These are phyloP conservation scores for Xestoiulus laeticollis DNA, from an alignment of 2,888 invertebrate species.

Conservation along the genomic window DNA sequence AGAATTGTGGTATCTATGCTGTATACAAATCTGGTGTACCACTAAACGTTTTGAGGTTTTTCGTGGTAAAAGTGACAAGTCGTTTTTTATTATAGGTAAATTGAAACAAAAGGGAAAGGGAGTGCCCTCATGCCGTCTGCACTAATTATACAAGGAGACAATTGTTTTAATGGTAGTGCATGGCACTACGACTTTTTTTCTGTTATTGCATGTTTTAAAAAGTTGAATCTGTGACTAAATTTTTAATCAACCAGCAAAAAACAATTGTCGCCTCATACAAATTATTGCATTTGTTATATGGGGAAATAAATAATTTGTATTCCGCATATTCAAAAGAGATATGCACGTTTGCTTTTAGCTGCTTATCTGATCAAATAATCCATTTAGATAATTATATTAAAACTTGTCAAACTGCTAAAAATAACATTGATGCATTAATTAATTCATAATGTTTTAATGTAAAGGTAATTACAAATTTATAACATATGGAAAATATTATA, in stretches of 20 bases:
- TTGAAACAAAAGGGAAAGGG: constrained; percentile 19
- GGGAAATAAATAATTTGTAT: too few species aligned
- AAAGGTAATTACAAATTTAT: too few species aligned
- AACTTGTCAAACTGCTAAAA: too few species aligned
- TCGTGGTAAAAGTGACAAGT: neutral
- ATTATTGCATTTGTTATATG: too few species aligned
- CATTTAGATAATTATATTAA: too few species aligned
- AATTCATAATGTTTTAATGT: too few species aligned
- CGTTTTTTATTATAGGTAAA: neutral
- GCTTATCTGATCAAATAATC: too few species aligned
- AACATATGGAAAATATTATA: too few species aligned
- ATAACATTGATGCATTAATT: too few species aligned
- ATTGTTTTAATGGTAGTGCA: neutral
- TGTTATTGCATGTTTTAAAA: neutral
- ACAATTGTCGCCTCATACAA: neutral
- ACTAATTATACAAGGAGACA: constrained; percentile 13
- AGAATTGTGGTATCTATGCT: neutral
- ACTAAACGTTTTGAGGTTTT: neutral
- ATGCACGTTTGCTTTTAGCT: too few species aligned
- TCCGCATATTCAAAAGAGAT: too few species aligned
- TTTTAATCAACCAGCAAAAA: neutral
- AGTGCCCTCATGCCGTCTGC: neutral
- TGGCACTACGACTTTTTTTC: neutral
- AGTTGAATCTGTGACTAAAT: neutral
- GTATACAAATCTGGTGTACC: neutral